phyloP scores from a whole-genome alignment of 2,888 invertebrate species.

The Crepidodera aurea region DNA sequence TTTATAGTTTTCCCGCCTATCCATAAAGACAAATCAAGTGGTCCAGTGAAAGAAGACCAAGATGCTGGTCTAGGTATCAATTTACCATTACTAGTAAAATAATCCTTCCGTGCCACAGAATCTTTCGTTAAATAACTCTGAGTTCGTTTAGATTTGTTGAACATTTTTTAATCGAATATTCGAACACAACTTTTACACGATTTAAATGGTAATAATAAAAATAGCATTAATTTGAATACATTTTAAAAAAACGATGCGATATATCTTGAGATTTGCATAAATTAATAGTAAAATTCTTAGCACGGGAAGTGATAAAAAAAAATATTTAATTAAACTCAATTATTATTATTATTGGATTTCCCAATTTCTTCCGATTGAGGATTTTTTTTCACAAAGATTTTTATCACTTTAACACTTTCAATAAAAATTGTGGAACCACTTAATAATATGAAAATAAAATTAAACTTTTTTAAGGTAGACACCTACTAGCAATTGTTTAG shows the following conservation, averaged over 20 bases:
- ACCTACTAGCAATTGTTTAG: neutral
- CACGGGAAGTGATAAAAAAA: neutral
- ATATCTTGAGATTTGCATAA: neutral
- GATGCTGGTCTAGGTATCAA: conserved; percentile 14
- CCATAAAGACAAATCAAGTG: neutral
- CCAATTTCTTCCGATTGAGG: too few relatives aligned
- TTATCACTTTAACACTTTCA: too few relatives aligned
- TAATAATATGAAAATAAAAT: neutral
- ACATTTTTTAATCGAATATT: neutral
- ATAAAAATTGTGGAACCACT: neutral
- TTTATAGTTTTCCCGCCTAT: neutral
- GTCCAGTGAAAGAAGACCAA: conserved; percentile 14
- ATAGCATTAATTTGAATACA: neutral
- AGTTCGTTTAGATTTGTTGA: conserved; percentile 1
- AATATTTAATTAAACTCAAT: too few relatives aligned
- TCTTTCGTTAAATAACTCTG: neutral
- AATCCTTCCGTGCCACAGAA: conserved; percentile 16
- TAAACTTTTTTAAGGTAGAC: neutral
- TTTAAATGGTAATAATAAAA: too few relatives aligned
- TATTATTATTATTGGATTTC: too few relatives aligned
- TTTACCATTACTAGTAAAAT: conserved; percentile 24
- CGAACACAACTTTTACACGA: neutral
- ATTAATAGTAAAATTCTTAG: neutral
- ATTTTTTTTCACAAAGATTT: too few relatives aligned
- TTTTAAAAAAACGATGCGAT: neutral